A percentile compares a stretch with the other conserved stretches of the same genome.
phyloP scores from a whole-genome alignment of 2,888 invertebrate genomes.

The Lasioglossum calceatum region DNA sequence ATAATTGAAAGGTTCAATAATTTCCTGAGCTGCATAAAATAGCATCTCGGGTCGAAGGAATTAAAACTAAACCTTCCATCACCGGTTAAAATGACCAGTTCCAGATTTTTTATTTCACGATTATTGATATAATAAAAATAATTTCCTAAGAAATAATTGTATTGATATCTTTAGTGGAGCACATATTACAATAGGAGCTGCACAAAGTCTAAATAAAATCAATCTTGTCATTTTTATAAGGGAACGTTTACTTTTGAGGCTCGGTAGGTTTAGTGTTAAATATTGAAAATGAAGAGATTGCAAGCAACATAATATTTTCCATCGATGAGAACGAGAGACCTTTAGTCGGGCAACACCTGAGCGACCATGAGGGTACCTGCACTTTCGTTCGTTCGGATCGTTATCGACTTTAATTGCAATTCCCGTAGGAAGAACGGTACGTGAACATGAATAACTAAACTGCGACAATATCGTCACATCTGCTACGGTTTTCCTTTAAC shows the following conservation, averaged over 20 bases:
- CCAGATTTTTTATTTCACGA: too few relatives aligned
- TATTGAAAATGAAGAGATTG: not conserved
- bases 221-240: too few relatives aligned
- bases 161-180: too few relatives aligned
- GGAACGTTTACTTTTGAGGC: too few relatives aligned
- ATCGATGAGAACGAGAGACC: constrained; percentile 54
- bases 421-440: constrained; percentile 21
- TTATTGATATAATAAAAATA: too few relatives aligned
- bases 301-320: not conserved
- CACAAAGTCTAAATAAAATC: too few relatives aligned
- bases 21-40: not conserved
- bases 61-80: too few relatives aligned
- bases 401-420: constrained; percentile 44
- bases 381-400: constrained; percentile 32
- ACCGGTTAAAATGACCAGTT: too few relatives aligned
- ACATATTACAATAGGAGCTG: too few relatives aligned
- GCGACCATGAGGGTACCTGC: constrained; percentile 63
- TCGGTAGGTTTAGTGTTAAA: not conserved
- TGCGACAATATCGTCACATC: not conserved
- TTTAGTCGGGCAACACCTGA: constrained; percentile 56
- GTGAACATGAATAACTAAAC: constrained; percentile 38
- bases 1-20: too few relatives aligned
- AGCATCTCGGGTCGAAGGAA: not conserved
- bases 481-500: not conserved
- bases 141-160: too few relatives aligned